These are phyloP conservation scores for Ormia ochracea DNA, from an alignment of 2,888 invertebrate species.

Conservation along the genomic window DNA sequence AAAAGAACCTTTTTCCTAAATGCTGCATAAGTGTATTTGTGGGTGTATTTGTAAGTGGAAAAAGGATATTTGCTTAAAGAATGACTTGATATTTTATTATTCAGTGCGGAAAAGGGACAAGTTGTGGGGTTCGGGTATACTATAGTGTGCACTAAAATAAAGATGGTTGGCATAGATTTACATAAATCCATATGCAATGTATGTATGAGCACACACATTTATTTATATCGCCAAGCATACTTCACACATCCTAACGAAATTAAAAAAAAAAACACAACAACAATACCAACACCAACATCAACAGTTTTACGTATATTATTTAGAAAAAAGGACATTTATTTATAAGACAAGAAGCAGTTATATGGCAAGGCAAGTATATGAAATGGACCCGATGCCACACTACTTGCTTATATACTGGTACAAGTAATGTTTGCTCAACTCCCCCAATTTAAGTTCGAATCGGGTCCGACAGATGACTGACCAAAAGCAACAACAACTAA, in stretches of 20 bases:
- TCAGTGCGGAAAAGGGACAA: not conserved
- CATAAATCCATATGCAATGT: constrained; percentile 74
- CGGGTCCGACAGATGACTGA: constrained; percentile 27
- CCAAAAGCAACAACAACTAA: constrained; percentile 38
- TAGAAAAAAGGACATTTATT: not conserved
- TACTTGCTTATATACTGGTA: constrained; percentile 35
- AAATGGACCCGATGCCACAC: constrained; percentile 60
- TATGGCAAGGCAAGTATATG: constrained; percentile 43
- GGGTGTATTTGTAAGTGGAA: constrained; percentile 31
- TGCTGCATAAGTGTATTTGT: constrained; percentile 12
- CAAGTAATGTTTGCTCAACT: constrained; percentile 39
- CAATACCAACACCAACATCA: no score
- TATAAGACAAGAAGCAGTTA: not conserved
- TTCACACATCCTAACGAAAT: constrained; percentile 10
- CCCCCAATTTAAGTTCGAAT: constrained; percentile 36
- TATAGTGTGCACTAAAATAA: constrained; percentile 19
- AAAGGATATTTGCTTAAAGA: constrained; percentile 56
- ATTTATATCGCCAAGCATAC: constrained; percentile 55
- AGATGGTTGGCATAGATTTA: constrained; percentile 68
- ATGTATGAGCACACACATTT: constrained; percentile 33
- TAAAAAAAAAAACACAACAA: not conserved
- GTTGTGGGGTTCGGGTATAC: not conserved
- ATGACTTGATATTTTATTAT: constrained; percentile 56
- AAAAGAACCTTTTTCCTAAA: constrained; percentile 70
- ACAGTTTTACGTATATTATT: constrained; percentile 48